Base-by-base conservation (phyloP, 2,888 invertebrate species). In the Chalcis sispes region DNA sequence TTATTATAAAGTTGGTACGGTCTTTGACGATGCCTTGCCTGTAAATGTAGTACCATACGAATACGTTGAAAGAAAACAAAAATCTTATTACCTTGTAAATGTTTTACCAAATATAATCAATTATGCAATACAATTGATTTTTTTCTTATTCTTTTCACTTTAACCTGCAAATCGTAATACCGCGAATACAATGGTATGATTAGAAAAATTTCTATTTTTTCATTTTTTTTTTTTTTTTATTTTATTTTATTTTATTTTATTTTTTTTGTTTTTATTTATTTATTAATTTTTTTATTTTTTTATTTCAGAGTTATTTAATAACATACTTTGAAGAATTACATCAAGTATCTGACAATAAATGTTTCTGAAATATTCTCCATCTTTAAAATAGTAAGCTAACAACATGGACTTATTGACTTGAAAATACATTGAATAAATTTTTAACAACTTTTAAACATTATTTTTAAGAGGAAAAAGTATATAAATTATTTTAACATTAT, bases 21-120 rank as follows among this genome's bases (percentile, higher is more conserved):
- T 88, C 86, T 87, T 87, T 85, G 86, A 87, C 82, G 86, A 86
- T 88, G 88, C 88, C 88, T 88, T 88, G 87, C 84, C 87, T 87
- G 87, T 87, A 88, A 86, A 88, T 87, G 87, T 88, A 87, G 84
- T 83, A 83, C 70, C 83, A 83, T 83, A 76, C 52, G 84, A 79
- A 80, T 77, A 83, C 80, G 83, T 85, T 85, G 82, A 85, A 83
- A 82, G 83, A 86, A 84, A 85, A 85, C 80, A 83, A 82, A 82
- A 85, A 85, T 85, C 86, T 87, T 86, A 88, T 86, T 87, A 87
- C 83, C 87, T 87, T 88, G 87, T 88, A 88, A 87, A 88, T 88
- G 88, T 88, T 87, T 88, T 88, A 88, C 86, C 87, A 88, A 88
- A 88, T 88, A 88, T 88, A 88, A 88, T 87, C 88, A 84, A 87